These are phyloP conservation scores for Flexamia atlantica DNA, from an alignment of 2,888 invertebrate genomes.

Conservation along the genomic window DNA sequence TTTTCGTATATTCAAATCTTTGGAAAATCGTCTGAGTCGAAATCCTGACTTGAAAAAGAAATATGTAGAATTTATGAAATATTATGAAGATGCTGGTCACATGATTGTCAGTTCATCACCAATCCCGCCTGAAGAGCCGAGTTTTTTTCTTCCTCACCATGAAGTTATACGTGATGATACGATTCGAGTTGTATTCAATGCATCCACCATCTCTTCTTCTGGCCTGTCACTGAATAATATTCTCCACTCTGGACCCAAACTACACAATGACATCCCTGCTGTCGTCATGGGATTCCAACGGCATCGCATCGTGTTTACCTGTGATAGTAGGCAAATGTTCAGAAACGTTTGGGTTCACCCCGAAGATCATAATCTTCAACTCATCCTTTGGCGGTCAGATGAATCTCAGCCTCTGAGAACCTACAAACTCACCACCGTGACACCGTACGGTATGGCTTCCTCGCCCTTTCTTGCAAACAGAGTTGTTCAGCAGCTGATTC, in stretches of 20 bases:
- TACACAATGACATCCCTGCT: background rate
- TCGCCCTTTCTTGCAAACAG: constrained; percentile 67
- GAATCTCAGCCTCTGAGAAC: constrained; percentile 63
- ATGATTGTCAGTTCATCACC: background rate
- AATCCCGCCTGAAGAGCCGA: background rate
- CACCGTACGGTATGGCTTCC: constrained; percentile 68
- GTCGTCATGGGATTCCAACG: constrained; percentile 31
- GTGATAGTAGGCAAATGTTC: constrained; percentile 63
- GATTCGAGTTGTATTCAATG: constrained; percentile 44
- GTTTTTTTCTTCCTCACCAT: constrained; percentile 53
- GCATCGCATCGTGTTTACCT: constrained; percentile 15
- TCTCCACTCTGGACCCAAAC: constrained; percentile 45
- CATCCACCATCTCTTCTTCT: background rate
- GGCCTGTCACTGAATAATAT: constrained; percentile 32
- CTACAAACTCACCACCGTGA: constrained; percentile 66
- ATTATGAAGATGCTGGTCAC: constrained; percentile 17
- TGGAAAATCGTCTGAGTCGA: background rate
- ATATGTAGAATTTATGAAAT: constrained; percentile 18
- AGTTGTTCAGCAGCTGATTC: constrained; percentile 66
- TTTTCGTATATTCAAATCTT: constrained; percentile 19
- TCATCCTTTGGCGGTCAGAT: constrained; percentile 68
- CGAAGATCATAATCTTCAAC: constrained; percentile 65
- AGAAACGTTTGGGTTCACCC: constrained; percentile 57
- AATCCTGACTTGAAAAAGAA: background rate
- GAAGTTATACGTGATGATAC: constrained; percentile 49